These are phyloP conservation scores for Microvelia longipes DNA, from an alignment of 1,140 invertebrate genomes.

Conservation along the genomic window DNA sequence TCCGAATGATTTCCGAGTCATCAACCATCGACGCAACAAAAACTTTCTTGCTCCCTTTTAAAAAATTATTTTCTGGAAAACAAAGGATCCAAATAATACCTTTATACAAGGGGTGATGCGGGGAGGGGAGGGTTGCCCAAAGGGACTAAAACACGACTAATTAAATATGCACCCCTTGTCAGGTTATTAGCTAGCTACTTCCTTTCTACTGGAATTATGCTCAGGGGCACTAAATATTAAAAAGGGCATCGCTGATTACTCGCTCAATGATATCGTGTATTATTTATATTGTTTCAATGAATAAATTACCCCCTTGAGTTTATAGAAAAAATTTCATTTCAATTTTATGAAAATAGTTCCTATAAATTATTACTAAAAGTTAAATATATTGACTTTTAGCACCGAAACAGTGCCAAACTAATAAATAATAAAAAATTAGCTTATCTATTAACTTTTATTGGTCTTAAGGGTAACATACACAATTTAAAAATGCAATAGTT, in stretches of 20 bases:
- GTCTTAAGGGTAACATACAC: too few species aligned
- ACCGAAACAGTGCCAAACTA: too few species aligned
- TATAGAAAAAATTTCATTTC: too few species aligned
- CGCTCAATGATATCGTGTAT: conserved; percentile 3
- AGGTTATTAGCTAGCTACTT: not conserved
- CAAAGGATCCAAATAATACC: not conserved
- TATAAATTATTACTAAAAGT: too few species aligned
- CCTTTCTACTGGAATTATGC: not conserved
- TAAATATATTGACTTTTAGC: too few species aligned
- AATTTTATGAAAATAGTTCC: too few species aligned
- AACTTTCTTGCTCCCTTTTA: not conserved
- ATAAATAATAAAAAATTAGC: too few species aligned
- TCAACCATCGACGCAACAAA: not conserved
- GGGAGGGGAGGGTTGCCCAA: not conserved
- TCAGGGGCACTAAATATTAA: conserved; percentile 1
- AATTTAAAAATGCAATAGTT: too few species aligned
- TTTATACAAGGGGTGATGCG: not conserved
- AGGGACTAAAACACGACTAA: conserved; percentile 1
- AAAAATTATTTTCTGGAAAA: not conserved
- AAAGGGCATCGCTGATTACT: conserved; percentile 1
- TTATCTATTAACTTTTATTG: too few species aligned
- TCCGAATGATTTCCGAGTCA: not conserved
- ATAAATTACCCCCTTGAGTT: not conserved
- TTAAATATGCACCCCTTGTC: conserved; percentile 2
- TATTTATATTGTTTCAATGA: conserved; percentile 3